Conservation (phyloP, 2,113 vertebrate genomes). For the Mormyrus lacerda region DNA sequence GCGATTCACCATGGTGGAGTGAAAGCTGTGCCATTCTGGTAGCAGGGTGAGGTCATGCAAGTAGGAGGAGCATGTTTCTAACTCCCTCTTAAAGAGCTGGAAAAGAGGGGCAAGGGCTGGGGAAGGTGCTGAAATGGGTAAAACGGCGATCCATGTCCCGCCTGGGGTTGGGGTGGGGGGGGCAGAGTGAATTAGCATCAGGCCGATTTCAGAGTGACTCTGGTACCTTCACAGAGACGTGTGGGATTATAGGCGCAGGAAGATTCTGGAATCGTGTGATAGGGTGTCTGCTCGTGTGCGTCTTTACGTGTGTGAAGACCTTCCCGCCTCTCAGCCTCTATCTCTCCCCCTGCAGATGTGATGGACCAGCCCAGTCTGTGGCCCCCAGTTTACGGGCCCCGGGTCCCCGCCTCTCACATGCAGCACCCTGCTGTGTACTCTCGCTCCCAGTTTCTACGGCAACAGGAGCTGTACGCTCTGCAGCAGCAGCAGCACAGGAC, state of each 20-base stretch:
- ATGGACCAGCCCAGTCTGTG: constrained; percentile 88
- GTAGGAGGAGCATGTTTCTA: background rate
- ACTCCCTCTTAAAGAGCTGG: background rate
- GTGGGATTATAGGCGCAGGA: background rate
- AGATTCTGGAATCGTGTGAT: background rate
- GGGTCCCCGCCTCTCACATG: constrained; percentile 77
- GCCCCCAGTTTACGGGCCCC: constrained; percentile 79
- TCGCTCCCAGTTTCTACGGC: constrained; percentile 79
- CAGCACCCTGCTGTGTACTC: constrained; percentile 86
- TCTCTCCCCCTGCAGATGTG: constrained; percentile 63
- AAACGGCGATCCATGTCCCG: background rate
- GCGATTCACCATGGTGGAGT: background rate
- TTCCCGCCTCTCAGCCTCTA: background rate
- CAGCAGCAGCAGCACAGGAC: constrained; percentile 81
- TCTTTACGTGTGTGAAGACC: background rate
- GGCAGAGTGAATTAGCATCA: background rate
- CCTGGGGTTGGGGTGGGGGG: background rate
- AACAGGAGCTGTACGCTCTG: constrained; percentile 85
- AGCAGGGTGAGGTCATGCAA: background rate
- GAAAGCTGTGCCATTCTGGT: background rate
- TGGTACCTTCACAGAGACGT: background rate
- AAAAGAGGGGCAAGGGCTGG: background rate
- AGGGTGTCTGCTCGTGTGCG: background rate
- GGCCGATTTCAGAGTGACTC: background rate
- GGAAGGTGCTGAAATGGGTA: background rate